Evolutionary conservation across 2,797 vertebrate species (phyloP), one percentile per base, ranked within the genome.

Genomic region (Myotis vivesi): DNA sequence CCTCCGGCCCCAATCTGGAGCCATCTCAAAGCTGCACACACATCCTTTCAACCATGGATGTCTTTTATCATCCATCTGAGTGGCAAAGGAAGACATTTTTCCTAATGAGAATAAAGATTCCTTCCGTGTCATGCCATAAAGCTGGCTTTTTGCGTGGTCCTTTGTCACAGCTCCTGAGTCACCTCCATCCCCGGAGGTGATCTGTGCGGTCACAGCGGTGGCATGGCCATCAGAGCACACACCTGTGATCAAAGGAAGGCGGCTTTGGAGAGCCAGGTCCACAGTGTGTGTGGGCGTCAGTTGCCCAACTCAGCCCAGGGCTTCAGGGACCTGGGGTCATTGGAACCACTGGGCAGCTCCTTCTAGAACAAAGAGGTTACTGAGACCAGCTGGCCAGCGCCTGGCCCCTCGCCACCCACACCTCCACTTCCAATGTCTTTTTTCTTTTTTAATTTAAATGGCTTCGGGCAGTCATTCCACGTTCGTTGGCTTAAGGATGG

Each of bases 191-290:
- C 91, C 87, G 71, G 83, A 96, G 95, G n/a, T 97, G 96, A 95
- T 95, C 97, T 94, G 79, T 94, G 96, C 38, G 89, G 95, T 94
- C 96, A 96, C 91, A 97, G 96, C 92, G 94, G 83, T 96, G 90
- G 91, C 98, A 97, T 93, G 96, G 96, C 91, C 76, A 69, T 36
- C n/a, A 86, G 96, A 94, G 93, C 82, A 94, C 49, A 94, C 89
- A 97, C 96, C 96, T 96, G 94, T 92, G 95, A 97, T 97, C 97
- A 97, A 97, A 98, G 97, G 49, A 89, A 41, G 97, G 91, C 33
- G 76, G 86, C 95, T 28, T 91, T 69, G 64, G 83, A 96, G 94
- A 97, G 95, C 84, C 87, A 85, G 86, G 91, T 92, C 92, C 30
- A 0, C 0, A 57, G 89, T 96, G 94, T 87, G 72, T n/a, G 83